These are phyloP conservation scores for Noctua comes DNA, from an alignment of 2,888 invertebrate genomes.

Conservation along the genomic window DNA sequence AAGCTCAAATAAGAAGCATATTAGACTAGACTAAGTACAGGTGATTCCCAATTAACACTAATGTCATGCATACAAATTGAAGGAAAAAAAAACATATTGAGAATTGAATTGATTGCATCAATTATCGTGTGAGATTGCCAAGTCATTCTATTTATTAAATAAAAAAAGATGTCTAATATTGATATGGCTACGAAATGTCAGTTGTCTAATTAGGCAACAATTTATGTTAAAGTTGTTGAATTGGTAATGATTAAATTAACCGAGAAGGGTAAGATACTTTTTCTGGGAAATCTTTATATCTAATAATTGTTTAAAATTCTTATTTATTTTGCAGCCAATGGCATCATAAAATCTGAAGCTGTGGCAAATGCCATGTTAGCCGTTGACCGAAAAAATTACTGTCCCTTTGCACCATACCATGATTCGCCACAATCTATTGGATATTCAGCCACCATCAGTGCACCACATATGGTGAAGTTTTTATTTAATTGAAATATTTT, in stretches of 20 bases:
- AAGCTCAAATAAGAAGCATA: neutral
- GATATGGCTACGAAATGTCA: neutral
- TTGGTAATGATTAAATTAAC: neutral
- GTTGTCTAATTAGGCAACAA: neutral
- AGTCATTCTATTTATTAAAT: neutral
- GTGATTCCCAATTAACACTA: neutral
- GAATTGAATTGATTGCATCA: neutral
- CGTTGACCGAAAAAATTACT: conserved; percentile 96
- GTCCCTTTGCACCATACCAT: conserved; percentile 94
- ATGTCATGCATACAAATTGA: too few relatives aligned
- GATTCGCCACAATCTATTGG: conserved; percentile 98
- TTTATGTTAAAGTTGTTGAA: neutral
- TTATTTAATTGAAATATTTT: neutral
- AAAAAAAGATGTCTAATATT: neutral
- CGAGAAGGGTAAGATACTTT: neutral
- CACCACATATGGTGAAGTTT: conserved; percentile 96
- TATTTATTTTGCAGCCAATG: conserved; percentile 91
- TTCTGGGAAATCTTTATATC: neutral
- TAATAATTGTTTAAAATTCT: neutral
- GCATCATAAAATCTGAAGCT: conserved; percentile 93
- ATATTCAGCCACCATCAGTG: conserved; percentile 98
- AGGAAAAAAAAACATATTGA: too few relatives aligned
- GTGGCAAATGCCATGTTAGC: conserved; percentile 95
- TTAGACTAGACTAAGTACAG: neutral
- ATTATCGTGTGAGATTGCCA: neutral